These are phyloP conservation scores for Orius insidiosus DNA, from an alignment of 1,140 invertebrate genomes.

Conservation along the genomic window DNA sequence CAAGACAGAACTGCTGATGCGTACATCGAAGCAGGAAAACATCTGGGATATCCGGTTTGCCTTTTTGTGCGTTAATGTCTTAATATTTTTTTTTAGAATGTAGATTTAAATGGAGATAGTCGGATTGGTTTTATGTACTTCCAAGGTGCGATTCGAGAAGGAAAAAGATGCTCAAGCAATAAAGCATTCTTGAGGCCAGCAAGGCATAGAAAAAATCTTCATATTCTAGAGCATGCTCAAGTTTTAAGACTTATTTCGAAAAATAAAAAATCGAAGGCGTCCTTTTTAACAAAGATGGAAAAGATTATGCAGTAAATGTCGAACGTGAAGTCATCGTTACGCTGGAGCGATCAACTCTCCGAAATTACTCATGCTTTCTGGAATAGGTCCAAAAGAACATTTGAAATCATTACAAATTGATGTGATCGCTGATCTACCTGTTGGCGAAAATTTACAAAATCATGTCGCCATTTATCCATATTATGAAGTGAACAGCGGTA, in stretches of 20 bases:
- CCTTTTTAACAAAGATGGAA: conserved; percentile 20
- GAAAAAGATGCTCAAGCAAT: background rate
- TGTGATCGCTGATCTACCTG: conserved; percentile 16
- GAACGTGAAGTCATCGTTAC: conserved; percentile 25
- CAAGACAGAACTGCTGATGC: no score
- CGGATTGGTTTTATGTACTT: background rate
- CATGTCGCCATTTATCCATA: conserved; percentile 18
- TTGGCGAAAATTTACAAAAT: conserved; percentile 32
- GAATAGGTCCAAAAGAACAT: conserved; percentile 29
- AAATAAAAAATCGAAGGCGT: conserved; percentile 30
- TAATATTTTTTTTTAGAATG: no score
- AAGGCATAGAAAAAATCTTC: background rate
- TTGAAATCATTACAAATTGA: conserved; percentile 22
- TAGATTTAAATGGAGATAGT: background rate
- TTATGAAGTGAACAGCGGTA: no score
- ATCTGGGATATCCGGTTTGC: no score
- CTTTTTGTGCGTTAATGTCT: no score
- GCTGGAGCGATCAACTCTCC: conserved; percentile 26
- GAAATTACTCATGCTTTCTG: conserved; percentile 31
- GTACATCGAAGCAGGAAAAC: no score
- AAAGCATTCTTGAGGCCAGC: background rate
- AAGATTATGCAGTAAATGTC: conserved; percentile 15
- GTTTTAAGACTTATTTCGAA: conserved; percentile 22
- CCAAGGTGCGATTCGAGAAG: background rate
- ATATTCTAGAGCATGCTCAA: background rate